Evolutionary conservation across 1,140 invertebrate genomes (phyloP), one percentile per base, ranked within the genome.

Genomic region (Proales similis): DNA sequence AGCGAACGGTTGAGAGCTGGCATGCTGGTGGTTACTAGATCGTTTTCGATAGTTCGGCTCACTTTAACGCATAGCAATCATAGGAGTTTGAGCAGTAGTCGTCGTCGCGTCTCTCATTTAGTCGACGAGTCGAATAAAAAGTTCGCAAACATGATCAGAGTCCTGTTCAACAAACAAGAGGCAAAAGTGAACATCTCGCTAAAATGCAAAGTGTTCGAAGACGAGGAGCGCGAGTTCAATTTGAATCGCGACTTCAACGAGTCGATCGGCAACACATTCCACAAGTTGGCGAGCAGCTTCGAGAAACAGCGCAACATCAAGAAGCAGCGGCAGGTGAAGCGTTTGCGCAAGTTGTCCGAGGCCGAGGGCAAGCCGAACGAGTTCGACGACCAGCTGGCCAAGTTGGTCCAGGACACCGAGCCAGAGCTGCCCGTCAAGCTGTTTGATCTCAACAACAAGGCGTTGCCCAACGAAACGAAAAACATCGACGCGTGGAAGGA

Each of bases 401-500:
- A 27, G 39, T 6, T 26, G 20, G 11, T 26, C 1, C 20, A 5
- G 9, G 51, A 57, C 4, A 9, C 29, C 4, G 45, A 42, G 32
- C 26, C 39, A 57, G 20, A 57, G 22, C 12, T 42, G 7, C 51
- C 51, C 12, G 26, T 57, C 17, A 29, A 32, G 14, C 30, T 57
- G 7, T 43, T 32, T 7, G 36, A 57, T 42, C 9, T 26, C 1
- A 42, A 57, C 24, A 57, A 57, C 20, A 38, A 57, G 30, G n/a
- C 29, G 27, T 26, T 57, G 1, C 20, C 51, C 19, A 7, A 26
- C 9, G 51, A 57, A 4, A 57, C 51, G 14, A 57, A 57, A 57
- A 57, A 57, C 14, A 57, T 57, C 12, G 51, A 57, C 32, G 51
- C 51, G 0, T 57, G 51, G 51, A 57, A 57, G 32, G 51, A 57